These are phyloP conservation scores for Vultur gryphus DNA, from an alignment of 2,797 vertebrate species.

Conservation along the genomic window DNA sequence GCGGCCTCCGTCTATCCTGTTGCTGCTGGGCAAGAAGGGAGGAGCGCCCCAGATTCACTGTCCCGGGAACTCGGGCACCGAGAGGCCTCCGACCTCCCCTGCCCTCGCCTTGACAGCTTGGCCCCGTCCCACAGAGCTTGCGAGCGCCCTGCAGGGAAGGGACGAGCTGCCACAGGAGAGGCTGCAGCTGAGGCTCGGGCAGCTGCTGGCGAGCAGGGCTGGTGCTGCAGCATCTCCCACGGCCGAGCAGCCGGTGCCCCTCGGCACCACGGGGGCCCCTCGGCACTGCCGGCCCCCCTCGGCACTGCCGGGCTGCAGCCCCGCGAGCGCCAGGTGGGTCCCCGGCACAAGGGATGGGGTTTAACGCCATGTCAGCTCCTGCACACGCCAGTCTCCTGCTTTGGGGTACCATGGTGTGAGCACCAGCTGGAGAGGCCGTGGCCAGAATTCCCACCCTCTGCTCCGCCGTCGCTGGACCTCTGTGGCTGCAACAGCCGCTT, in stretches of 20 bases:
- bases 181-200: not conserved
- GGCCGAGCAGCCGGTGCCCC: not conserved
- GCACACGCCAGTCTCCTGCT: rapidly evolving
- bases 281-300: not conserved
- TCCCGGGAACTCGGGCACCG: not conserved
- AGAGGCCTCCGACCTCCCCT: not conserved
- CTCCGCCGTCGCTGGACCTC: no score
- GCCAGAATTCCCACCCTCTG: not conserved
- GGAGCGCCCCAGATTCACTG: not conserved
- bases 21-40: not conserved
- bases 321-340: rapidly evolving
- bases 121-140: rapidly evolving
- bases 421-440: not conserved
- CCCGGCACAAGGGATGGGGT: not conserved
- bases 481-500: not conserved
- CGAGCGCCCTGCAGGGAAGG: not conserved
- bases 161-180: not conserved
- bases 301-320: not conserved
- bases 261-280: not conserved
- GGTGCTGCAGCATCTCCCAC: not conserved
- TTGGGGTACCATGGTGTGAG: not conserved
- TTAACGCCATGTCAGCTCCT: rapidly evolving
- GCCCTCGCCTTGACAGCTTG: not conserved
- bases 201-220: not conserved
- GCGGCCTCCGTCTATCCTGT: not conserved